Base-by-base conservation (phyloP, 2,113 vertebrate species). In the Triplophysa dalaica region DNA sequence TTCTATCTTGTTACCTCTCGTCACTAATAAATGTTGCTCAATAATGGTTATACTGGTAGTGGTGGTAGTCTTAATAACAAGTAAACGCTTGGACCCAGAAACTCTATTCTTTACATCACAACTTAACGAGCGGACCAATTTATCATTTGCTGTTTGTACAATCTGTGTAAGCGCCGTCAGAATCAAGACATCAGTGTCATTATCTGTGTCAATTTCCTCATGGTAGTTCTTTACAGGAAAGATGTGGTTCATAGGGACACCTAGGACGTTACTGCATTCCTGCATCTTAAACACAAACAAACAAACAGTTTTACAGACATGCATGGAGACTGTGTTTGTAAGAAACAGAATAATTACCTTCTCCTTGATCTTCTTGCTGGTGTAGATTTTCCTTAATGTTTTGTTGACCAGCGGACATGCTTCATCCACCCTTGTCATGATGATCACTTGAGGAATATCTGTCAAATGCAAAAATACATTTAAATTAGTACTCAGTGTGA, bases 171-270 rank as follows among this genome's bases (percentile, higher is more conserved):
- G 0, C 33, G 78, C 70, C 2, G 2, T 48, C 3, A 80, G 38
- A 60, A 80, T n/a, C 14, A 80, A 52, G 26, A 80, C 26, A 45
- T 80, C 78, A 3, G 14, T 9, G 17, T 66, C 33, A 64, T 10
- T 2, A 0, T 65, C 50, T 29, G 1, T 13, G 5, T n/a, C 8
- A 11, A 79, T 80, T 52, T 73, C 78, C 12, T 65, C n/a, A 10
- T 50, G 13, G 13, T 65, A 80, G 45, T 73, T 73, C 60, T 80
- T 80, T 9, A 72, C 75, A 41, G 75, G 75, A 19, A 77, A 77
- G 26, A 67, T 77, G 75, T 22, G 14, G 9, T 24, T 54, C 58
- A 64, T 3, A 41, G 78, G 60, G 24, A 72, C 16, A 1, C 69
- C 60, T 16, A 50, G 24, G 0, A 0, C 1, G 2, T 54, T 2